phyloP scores from a whole-genome alignment of 2,113 vertebrate species.

The Corydoras sp. region DNA sequence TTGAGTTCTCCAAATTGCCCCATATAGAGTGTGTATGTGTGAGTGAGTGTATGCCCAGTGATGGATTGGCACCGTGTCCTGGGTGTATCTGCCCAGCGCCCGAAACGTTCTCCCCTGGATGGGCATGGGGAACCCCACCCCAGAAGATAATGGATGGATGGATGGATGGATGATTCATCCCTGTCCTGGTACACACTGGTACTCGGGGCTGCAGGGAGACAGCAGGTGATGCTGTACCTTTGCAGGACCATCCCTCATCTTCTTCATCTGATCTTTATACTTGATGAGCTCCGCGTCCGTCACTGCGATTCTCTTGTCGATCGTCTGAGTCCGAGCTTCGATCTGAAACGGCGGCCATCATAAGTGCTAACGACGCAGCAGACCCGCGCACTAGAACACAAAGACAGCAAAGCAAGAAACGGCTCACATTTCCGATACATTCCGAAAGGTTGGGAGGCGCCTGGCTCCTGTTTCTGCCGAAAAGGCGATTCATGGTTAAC shows the following conservation, averaged over 20 bases:
- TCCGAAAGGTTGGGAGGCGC: constrained; percentile 88
- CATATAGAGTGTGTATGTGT: too few relatives aligned
- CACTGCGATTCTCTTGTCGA: constrained; percentile 91
- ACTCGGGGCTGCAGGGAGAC: not conserved
- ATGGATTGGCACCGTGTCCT: too few relatives aligned
- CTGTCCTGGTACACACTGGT: not conserved
- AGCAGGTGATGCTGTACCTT: constrained; percentile 67
- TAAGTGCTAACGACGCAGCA: constrained; percentile 7
- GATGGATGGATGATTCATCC: too few relatives aligned
- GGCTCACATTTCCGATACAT: constrained; percentile 88
- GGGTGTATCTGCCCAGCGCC: too few relatives aligned
- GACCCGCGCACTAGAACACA: not conserved
- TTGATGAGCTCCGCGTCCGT: constrained; percentile 89
- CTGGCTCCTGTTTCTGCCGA: constrained; percentile 83
- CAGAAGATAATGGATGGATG: too few relatives aligned
- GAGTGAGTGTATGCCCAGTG: too few relatives aligned
- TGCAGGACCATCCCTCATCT: constrained; percentile 95
- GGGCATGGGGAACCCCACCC: too few relatives aligned
- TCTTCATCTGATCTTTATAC: constrained; percentile 98
- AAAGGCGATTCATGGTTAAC: constrained; percentile 84
- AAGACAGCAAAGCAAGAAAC: constrained; percentile 32
- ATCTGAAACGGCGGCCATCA: constrained; percentile 65
- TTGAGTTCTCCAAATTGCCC: too few relatives aligned
- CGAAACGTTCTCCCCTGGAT: too few relatives aligned
- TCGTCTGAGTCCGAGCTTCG: constrained; percentile 86